phyloP scores from a whole-genome alignment of 2,888 invertebrate genomes.

The Sarcophaga rosellei region DNA sequence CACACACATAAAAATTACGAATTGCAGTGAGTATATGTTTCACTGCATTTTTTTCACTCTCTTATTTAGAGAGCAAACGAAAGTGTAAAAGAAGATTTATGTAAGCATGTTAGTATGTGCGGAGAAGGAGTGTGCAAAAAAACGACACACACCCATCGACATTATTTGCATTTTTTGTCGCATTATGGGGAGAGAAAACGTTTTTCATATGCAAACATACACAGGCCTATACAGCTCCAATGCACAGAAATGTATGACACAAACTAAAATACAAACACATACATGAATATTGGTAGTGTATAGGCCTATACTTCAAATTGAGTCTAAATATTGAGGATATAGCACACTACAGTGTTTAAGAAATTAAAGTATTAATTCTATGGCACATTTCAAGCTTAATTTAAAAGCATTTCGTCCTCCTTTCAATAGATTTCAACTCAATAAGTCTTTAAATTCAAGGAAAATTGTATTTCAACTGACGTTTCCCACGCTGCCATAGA shows the following conservation, averaged over 20 bases:
- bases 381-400: too few species aligned
- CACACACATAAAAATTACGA: conserved; percentile 41
- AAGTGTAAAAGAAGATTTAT: not conserved
- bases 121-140: not conserved
- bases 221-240: not conserved
- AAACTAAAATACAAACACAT: not conserved
- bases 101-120: not conserved
- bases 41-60: not conserved
- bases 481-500: not conserved
- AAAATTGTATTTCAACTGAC: not conserved
- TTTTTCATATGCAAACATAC: conserved; percentile 46
- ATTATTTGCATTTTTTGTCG: conserved; percentile 66
- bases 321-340: too few species aligned
- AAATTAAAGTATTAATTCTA: too few species aligned
- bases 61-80: conserved; percentile 36
- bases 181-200: conserved; percentile 37
- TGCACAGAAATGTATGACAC: not conserved
- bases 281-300: not conserved
- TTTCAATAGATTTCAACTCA: not conserved
- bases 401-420: not conserved
- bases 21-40: not conserved
- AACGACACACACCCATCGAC: not conserved
- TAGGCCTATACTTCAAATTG: not conserved
- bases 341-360: too few species aligned
- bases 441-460: not conserved